Base-by-base conservation (phyloP, 2,888 invertebrate species). In the Apodemia zela region DNA sequence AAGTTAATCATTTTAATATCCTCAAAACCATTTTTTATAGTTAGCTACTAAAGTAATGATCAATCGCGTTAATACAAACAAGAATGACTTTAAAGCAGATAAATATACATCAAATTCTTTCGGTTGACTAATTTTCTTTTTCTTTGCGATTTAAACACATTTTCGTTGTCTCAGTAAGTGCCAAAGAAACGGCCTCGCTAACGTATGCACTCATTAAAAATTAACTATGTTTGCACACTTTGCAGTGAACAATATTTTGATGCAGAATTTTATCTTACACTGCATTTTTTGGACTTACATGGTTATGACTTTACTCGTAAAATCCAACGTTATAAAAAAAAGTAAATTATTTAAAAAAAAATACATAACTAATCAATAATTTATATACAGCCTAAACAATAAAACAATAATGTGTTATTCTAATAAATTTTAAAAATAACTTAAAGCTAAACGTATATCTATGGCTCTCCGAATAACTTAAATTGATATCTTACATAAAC, bases 401-500 rank as follows among this genome's bases (percentile, higher is more conserved):
- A 1, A 11, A 51, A 11, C 3, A 10, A 51, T 3, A 18, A 51
- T 51, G 11, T 18, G 3, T 21, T 8, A 21, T 21, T 8, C 11
- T 21, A 51, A 13, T 51, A 21, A 17, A 51, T 21, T 21, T n/a
- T 18, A 51, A 51, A 51, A 49, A 21, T 11, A 11, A 18, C 10
- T 21, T 10, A 18, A 51, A 10, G 13, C 13, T 18, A 21, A 51
- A 1, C 35, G 17, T 29, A 59, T 60, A 42, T 47, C 62, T 58
- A 58, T 45, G 47, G 18, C 18, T 25, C 13, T 11, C 49, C 38
- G 35, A 38, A 66, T 61, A 42, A 29, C 61, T 65, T 65, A 63
- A 63, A 61, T 65, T 68, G 64, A 64, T 67, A 67, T 68, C 66
- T 69, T 75, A 68, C 69, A 71, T 74, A 75, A 71, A 75, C 72